phyloP scores from a whole-genome alignment of 1,140 invertebrate genomes.

The Drosophila navojoa region DNA sequence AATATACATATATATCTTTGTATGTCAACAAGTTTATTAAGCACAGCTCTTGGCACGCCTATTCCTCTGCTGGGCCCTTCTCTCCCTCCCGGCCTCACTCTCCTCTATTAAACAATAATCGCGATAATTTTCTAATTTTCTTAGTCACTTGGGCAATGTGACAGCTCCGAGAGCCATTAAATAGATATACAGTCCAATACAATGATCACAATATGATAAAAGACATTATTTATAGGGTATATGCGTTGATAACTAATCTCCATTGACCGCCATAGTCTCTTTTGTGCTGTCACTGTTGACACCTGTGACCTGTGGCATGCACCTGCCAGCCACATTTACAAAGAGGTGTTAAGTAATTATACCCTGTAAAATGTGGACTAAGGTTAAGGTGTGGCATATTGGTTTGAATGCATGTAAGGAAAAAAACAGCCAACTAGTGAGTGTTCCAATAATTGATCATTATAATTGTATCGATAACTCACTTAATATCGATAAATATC shows the following conservation, averaged over 20 bases:
- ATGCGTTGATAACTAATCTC: constrained; percentile 9
- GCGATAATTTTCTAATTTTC: constrained; percentile 51
- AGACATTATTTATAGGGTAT: constrained; percentile 12
- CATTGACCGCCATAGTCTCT: background rate
- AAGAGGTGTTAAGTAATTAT: constrained; percentile 65
- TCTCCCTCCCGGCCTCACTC: no score
- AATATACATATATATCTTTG: constrained; percentile 8
- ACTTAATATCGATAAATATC: background rate
- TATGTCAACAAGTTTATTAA: constrained; percentile 71
- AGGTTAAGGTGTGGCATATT: background rate
- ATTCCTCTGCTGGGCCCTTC: background rate
- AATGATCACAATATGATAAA: background rate
- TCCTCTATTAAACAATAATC: constrained; percentile 46
- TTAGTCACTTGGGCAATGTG: constrained; percentile 17
- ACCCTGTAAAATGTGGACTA: background rate
- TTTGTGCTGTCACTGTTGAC: background rate
- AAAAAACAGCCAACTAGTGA: no score
- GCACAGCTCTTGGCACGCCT: constrained; percentile 29
- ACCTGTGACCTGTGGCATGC: constrained; percentile 17
- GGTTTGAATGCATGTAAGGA: background rate
- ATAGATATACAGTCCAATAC: background rate
- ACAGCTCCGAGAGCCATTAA: constrained; percentile 18
- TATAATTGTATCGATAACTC: background rate
- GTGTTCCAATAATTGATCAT: no score
- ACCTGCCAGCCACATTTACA: constrained; percentile 21